Evolutionary conservation across 2,888 invertebrate genomes (phyloP).

Genomic region (Thera obeliscata): DNA sequence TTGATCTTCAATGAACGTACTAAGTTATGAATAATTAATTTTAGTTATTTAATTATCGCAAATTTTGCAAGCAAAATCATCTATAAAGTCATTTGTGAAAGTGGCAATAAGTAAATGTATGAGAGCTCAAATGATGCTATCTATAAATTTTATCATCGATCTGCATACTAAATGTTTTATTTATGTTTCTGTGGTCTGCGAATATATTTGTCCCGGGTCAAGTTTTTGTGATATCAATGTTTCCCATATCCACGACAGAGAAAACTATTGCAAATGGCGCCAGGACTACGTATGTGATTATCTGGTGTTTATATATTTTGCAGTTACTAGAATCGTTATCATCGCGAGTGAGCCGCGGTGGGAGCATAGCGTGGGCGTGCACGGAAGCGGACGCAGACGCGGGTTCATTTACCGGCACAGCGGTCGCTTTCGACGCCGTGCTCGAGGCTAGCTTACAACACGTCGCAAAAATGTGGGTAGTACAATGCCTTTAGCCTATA

Average conservation of each 20-base stretch:
- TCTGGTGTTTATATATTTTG: constrained; percentile 17
- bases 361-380: constrained; percentile 71
- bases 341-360: constrained; percentile 55
- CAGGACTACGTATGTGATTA: background rate
- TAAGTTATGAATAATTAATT: too few species aligned
- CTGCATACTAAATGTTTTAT: too few species aligned
- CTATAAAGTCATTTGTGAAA: too few species aligned
- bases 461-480: constrained; percentile 60
- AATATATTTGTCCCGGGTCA: too few species aligned
- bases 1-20: too few species aligned
- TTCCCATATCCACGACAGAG: background rate
- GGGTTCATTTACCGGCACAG: constrained; percentile 51
- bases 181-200: too few species aligned
- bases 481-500: background rate
- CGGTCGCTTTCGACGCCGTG: constrained; percentile 66
- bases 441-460: constrained; percentile 63
- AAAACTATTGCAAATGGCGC: background rate
- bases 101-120: too few species aligned
- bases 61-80: too few species aligned
- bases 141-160: too few species aligned
- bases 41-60: too few species aligned
- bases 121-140: too few species aligned
- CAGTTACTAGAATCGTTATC: constrained; percentile 68
- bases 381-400: constrained; percentile 42
- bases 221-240: too few species aligned